A percentile compares a stretch with the other conserved stretches of the same genome.
Evolutionary conservation across 2,797 vertebrate species (phyloP).

Genomic region (Babyrousa celebensis): DNA sequence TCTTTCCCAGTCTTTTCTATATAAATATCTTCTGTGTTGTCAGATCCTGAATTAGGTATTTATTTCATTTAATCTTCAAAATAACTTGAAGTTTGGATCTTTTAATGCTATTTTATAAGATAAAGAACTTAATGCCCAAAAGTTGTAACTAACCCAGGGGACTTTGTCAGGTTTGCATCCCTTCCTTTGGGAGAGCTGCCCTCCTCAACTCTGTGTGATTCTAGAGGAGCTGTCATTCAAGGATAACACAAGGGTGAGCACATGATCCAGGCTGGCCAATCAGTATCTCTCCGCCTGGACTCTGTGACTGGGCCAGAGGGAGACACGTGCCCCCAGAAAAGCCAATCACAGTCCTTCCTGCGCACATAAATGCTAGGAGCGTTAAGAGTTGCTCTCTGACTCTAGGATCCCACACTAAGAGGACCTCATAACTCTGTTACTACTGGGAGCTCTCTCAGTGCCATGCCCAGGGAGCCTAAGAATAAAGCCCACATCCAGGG

Average conservation of each 20-base stretch:
- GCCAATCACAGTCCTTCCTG: background rate
- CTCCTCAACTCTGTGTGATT: background rate
- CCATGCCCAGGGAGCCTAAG: background rate
- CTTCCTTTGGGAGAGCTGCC: background rate
- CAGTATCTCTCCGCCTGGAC: background rate
- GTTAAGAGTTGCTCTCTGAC: background rate
- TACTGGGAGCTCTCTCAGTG: background rate
- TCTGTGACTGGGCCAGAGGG: background rate
- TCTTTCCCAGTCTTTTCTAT: background rate
- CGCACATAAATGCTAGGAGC: background rate
- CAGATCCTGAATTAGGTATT: background rate
- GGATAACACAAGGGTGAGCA: background rate
- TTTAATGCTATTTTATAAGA: background rate
- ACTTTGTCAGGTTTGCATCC: background rate
- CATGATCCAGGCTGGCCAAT: background rate
- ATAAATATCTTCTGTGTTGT: background rate
- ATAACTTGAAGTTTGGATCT: background rate
- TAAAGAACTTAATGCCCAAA: background rate
- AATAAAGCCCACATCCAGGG: background rate
- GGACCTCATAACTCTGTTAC: background rate
- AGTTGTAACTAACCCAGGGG: background rate
- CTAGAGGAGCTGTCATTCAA: slow-evolving; percentile 2
- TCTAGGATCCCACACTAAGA: background rate
- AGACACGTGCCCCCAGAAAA: slow-evolving; percentile 14
- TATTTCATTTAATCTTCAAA: slow-evolving; percentile 43